phyloP scores from a whole-genome alignment of 2,888 invertebrate species.

The Drosophila rubida region DNA sequence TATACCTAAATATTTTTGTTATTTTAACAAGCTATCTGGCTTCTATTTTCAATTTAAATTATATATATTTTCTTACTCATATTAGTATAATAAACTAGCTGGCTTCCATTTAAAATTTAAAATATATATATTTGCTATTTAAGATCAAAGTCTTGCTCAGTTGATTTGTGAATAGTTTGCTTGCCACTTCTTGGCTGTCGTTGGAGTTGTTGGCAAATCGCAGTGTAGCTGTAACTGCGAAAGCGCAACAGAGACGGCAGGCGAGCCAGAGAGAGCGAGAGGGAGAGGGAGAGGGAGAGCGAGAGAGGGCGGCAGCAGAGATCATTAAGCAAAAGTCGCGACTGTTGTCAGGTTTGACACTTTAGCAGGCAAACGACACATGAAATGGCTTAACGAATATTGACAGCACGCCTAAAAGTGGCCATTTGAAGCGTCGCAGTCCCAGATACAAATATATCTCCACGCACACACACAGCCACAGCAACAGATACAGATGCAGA shows the following conservation, averaged over 20 bases:
- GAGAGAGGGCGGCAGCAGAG: slow-evolving; percentile 30
- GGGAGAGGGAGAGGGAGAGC: background rate
- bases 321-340: slow-evolving; percentile 80
- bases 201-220: background rate
- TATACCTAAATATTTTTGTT: too few relatives aligned
- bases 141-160: too few relatives aligned
- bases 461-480: background rate
- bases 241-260: background rate
- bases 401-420: slow-evolving; percentile 78
- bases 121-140: too few relatives aligned
- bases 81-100: too few relatives aligned
- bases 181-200: background rate
- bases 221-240: slow-evolving; percentile 10
- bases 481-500: slow-evolving; percentile 15
- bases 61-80: too few relatives aligned
- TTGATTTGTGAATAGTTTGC: too few relatives aligned
- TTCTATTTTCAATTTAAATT: too few relatives aligned
- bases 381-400: slow-evolving; percentile 80
- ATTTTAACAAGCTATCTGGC: too few relatives aligned
- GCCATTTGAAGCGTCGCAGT: slow-evolving; percentile 59
- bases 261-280: background rate
- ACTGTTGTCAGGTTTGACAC: slow-evolving; percentile 81
- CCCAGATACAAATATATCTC: slow-evolving; percentile 12
- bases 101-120: too few relatives aligned
- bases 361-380: slow-evolving; percentile 77